Evolutionary conservation across 1,140 invertebrate species (phyloP), one percentile per base, ranked within the genome.

Genomic region (Cotesia vestalis): DNA sequence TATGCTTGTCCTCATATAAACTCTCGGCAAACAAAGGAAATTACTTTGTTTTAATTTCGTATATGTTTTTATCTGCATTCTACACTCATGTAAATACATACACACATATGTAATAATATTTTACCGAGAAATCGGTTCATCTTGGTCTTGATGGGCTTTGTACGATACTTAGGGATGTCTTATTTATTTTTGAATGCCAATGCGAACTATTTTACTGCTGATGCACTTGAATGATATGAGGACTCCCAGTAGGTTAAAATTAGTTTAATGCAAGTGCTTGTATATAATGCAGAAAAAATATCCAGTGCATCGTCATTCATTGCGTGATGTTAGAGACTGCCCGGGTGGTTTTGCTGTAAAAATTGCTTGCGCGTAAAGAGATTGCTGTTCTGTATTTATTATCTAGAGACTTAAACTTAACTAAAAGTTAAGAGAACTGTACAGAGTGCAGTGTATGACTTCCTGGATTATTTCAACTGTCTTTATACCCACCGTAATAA

Each of bases 341-440:
- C 79, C 80, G 76, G 80, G 79, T 83, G 84, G 78, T 72, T 85
- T 78, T 78, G 83, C 85, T 83, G 78, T 85, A 84, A 85, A 85
- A 86, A 85, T 86, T 85, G 83, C 84, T 81, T 84, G 83, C 81
- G 80, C 84, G 84, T 85, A 85, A 85, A 86, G 83, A 85, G 81
- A 84, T 85, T 79, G 81, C 83, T 84, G 80, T 80, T 79, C 14
- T 71, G 63, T 63, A 36, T 73, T 78, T 68, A 66, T 57, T 27
- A 69, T 46, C 11, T 8, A 46, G 6, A 40, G 5, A 40, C 4
- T 8, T 40, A 1, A 8, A 46, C 40, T 46, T 11, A 9, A 46
- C 40, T 46, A 9, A 11, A 46, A 11, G 11, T 11, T 46, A 11
- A 11, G 40, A 9, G 40, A 27, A 27, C 66, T 61, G 59, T 53